These are phyloP conservation scores for Porites rus DNA, from an alignment of 92 coral and sea anemone genomes.

Conservation along the genomic window DNA sequence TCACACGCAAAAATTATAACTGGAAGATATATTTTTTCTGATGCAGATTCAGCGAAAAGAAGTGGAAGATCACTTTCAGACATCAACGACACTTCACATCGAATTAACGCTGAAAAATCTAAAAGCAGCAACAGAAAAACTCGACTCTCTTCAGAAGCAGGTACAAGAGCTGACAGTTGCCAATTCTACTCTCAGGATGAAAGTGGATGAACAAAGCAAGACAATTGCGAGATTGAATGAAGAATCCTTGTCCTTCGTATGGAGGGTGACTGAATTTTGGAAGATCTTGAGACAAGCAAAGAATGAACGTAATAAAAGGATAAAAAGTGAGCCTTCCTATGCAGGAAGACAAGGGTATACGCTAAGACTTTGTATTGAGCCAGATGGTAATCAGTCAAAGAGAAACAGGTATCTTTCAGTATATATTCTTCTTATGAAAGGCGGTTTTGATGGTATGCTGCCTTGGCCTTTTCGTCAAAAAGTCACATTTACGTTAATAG, in stretches of 20 bases:
- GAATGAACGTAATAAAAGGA: neutral
- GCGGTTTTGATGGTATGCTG: constrained; percentile 40
- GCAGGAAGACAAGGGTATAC: constrained; percentile 52
- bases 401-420: constrained; percentile 26
- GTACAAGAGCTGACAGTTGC: neutral
- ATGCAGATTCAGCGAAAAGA: constrained; percentile 44
- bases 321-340: constrained; percentile 8
- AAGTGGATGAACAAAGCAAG: no score
- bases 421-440: constrained; percentile 14
- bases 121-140: neutral
- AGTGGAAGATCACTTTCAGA: constrained; percentile 44
- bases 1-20: no score
- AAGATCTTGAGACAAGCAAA: constrained; percentile 36
- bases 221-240: no score
- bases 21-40: neutral
- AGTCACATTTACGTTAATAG: constrained; percentile 42
- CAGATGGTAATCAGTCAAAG: constrained; percentile 42
- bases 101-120: constrained; percentile 15
- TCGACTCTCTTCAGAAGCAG: neutral
- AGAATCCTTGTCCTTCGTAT: no score
- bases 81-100: constrained; percentile 30
- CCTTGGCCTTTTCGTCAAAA: constrained; percentile 52
- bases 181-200: no score
- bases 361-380: constrained; percentile 16
- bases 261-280: neutral